phyloP scores from a whole-genome alignment of 2,113 vertebrate genomes.

The Elephas maximus region DNA sequence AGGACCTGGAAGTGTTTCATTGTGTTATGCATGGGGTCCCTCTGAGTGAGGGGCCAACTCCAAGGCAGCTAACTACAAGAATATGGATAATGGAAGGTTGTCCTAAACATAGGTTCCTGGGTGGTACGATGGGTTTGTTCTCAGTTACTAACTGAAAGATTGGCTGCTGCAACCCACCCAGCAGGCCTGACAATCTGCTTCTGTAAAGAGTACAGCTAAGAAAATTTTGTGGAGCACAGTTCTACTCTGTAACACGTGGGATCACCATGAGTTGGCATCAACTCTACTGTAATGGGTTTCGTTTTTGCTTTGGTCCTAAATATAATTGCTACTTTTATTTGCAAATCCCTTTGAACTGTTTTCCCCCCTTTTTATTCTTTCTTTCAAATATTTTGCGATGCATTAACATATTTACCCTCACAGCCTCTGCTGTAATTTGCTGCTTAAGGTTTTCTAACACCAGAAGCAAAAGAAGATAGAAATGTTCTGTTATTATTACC shows the following conservation, averaged over 20 bases:
- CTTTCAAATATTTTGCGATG: slow-evolving; percentile 18
- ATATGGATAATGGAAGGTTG: neutral
- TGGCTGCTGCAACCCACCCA: neutral
- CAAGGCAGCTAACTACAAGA: neutral
- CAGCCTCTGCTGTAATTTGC: neutral
- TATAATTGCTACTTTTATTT: neutral
- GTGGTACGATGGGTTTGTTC: neutral
- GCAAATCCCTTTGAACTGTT: neutral
- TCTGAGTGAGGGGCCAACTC: too few relatives aligned
- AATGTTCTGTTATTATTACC: slow-evolving; percentile 12
- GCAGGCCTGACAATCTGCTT: neutral
- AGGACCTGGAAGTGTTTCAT: neutral
- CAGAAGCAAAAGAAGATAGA: slow-evolving; percentile 43
- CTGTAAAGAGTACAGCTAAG: neutral
- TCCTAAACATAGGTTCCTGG: neutral
- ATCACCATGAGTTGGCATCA: neutral
- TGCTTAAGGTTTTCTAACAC: slow-evolving; percentile 41
- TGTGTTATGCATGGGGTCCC: neutral
- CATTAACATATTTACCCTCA: neutral
- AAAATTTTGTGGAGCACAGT: neutral
- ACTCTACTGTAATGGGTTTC: neutral
- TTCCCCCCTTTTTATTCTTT: neutral
- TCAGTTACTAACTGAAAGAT: neutral
- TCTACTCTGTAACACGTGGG: neutral
- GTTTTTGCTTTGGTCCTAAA: neutral